Evolutionary conservation across 1,140 invertebrate species (phyloP).

Genomic region (Ruditapes philippinarum): DNA sequence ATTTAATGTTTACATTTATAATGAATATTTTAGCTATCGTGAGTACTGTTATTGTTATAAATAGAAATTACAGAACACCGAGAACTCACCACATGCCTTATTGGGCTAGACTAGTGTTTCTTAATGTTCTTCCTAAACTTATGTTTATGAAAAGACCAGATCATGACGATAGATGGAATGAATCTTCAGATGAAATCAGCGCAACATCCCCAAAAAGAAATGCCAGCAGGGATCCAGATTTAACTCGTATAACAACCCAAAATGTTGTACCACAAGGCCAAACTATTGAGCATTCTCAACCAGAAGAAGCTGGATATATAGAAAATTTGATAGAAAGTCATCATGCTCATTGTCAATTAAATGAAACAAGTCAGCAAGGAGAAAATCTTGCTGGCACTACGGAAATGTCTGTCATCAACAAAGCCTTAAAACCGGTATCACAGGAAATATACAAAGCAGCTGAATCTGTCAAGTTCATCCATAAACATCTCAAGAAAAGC

Average conservation of each 20-base stretch:
- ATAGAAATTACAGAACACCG: conserved; percentile 99
- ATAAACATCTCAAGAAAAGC: conserved; percentile 84
- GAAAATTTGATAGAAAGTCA: conserved; percentile 65
- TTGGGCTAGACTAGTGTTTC: conserved; percentile 85
- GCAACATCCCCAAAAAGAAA: neutral
- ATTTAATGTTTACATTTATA: conserved; percentile 99
- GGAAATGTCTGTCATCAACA: neutral
- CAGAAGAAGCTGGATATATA: neutral
- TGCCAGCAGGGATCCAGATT: conserved; percentile 32
- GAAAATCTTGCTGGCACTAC: neutral
- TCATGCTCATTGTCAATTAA: conserved; percentile 95
- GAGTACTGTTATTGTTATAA: conserved; percentile 99
- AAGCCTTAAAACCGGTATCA: conserved; percentile 67
- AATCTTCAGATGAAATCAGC: conserved; percentile 70
- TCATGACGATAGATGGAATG: conserved; percentile 83
- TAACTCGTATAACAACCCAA: conserved; percentile 39
- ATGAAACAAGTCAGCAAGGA: conserved; percentile 85
- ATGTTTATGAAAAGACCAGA: conserved; percentile 86
- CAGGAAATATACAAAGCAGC: conserved; percentile 84
- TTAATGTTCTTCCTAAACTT: conserved; percentile 84
- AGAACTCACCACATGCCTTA: conserved; percentile 89
- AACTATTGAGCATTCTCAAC: conserved; percentile 27
- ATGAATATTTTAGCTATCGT: conserved; percentile 99
- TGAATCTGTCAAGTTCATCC: conserved; percentile 87
- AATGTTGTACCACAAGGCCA: neutral